Evolutionary conservation across 2,113 vertebrate genomes (phyloP), one percentile per base, ranked within the genome.

Genomic region (Nycticryphes semicollaris): DNA sequence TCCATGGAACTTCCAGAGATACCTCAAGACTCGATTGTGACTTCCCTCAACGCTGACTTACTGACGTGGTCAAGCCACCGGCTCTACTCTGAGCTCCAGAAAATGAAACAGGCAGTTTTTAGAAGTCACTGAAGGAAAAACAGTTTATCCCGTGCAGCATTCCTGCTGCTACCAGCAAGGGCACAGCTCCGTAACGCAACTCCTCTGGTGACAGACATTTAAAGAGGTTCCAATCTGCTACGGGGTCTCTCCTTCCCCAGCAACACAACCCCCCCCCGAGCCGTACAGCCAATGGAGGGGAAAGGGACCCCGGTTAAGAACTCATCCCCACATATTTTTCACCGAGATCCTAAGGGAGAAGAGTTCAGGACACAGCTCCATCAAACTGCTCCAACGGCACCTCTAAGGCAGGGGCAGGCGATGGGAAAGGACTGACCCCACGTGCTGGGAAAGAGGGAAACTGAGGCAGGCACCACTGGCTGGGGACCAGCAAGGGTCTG

Each of bases 21-120:
- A 54, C 10, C 81, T 64, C 51, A 18, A 35, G 28, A 37, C 35
- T 27, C 0, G 0, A 20, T 14, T 2, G 0, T 0, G 10, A 60
- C 48, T 35, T 59, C 28, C 62, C 53, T 67, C 66, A 53, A 64
- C 72, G 48, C 54, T 11, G 69, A 59, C 31, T 45, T 35, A 11
- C 30, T 28, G 3, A 14, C 0, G 1, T 1, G 11, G 31, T 23
- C 18, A 51, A 14, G 25, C 6, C 60, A 39, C 28, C 43, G 9
- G 3, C 53, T 30, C 67, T 45, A 16, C 23, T 51, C 24, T 7
- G 41, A 72, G 5, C 39, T 64, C 20, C 48, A n/a, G 21, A 31
- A 68, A 57, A 45, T 0, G 3, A 30, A 68, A 21, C 23, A 6
- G 12, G 27, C 48, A 37, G 25, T 23, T 78, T 78, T 33, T 8